Evolutionary conservation across 1,140 invertebrate species (phyloP), one percentile per base, ranked within the genome.

Genomic region (Sitophilus oryzae): DNA sequence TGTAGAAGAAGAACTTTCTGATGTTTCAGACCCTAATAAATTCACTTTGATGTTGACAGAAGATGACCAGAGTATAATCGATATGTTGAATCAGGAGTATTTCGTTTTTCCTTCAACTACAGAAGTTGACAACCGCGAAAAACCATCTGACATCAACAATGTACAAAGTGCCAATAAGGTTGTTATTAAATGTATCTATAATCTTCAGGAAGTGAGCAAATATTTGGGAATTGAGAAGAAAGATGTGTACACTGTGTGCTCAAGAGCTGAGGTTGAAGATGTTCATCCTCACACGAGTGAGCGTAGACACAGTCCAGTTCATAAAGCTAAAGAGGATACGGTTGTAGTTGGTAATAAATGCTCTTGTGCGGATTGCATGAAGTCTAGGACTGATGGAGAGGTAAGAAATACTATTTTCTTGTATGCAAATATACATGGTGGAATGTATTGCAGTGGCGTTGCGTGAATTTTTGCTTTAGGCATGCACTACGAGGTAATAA

Each of bases 121-220:
- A 4, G 40, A 42, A 19, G 16, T 42, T 3, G 19, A 20, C 16
- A n/a, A 21, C n/a, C 20, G 30, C n/a, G 42, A 57, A 14, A 15
- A 40, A 38, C 35, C 21, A 3, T n/a, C 35, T 1, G 35, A 18
- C 35, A 46, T 57, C 1, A 57, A 22, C 11, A 48, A 57, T 25
- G 42, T 52, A 3, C 37, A 30, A 18, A 41, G 42, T 19, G 55
- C 55, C 18, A 37, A 35, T 38, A 41, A 51, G 25, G 30, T 57
- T 20, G 16, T 57, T 18, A 25, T 47, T 3, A 51, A 34, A 20
- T 57, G 55, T 16, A 57, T 57, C 11, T 41, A 47, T 21, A 38
- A 57, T 23, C 44, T 57, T 6, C 16, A 51, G 36, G 49, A 34
- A 30, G 42, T 57, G 2, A 45, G 23, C 43, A 42, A 38, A n/a